Evolutionary conservation across 2,113 vertebrate species (phyloP).

Genomic region (Rhadina sibilatrix): DNA sequence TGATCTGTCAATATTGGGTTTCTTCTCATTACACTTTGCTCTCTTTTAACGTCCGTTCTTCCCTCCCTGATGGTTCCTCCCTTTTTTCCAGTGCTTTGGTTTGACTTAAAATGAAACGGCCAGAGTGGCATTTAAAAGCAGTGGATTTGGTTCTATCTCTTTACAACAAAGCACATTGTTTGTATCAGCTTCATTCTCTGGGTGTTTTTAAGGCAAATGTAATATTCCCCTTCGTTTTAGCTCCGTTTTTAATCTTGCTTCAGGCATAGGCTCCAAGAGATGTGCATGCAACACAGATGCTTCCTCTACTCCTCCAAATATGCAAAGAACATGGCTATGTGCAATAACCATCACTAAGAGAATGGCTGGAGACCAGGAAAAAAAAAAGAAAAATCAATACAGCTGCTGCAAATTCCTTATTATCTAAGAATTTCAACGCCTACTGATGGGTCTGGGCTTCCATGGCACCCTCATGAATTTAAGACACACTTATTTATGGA

Average conservation of each 20-base stretch:
- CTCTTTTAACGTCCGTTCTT: not conserved
- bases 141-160: not conserved
- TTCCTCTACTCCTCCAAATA: not conserved
- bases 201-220: not conserved
- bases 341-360: not conserved
- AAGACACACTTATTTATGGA: not conserved
- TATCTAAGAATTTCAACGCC: not conserved
- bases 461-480: not conserved
- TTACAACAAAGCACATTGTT: not conserved
- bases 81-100: not conserved
- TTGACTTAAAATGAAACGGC: not conserved
- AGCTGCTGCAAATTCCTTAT: not conserved
- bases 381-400: not conserved
- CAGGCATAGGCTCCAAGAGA: not conserved
- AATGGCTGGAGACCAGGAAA: not conserved
- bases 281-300: not conserved
- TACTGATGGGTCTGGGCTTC: not conserved
- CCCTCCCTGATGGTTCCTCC: not conserved
- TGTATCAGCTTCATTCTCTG: not conserved
- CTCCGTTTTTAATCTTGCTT: not conserved
- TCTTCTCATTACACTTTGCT: slow-evolving; percentile 11
- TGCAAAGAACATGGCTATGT: not conserved
- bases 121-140: not conserved
- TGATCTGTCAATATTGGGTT: slow-evolving; percentile 36
- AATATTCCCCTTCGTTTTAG: not conserved